Evolutionary conservation across 2,113 vertebrate species (phyloP).

Genomic region (Scomber scombrus): DNA sequence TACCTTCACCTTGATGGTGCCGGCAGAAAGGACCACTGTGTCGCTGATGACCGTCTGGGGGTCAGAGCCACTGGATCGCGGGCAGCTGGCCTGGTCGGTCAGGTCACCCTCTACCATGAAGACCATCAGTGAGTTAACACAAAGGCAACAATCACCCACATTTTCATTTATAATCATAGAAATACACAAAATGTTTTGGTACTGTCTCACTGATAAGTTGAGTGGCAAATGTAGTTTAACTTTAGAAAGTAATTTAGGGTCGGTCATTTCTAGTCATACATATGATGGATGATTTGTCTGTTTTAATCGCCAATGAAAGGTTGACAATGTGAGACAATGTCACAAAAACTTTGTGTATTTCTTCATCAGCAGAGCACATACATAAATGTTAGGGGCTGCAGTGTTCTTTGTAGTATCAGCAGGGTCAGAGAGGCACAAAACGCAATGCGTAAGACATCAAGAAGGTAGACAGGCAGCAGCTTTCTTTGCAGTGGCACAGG

Average conservation of each 20-base stretch:
- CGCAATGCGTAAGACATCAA: slow-evolving; percentile 21
- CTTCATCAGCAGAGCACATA: slow-evolving; percentile 28
- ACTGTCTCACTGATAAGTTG: not conserved
- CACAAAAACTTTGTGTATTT: slow-evolving; percentile 52
- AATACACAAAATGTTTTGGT: slow-evolving; percentile 47
- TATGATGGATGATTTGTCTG: not conserved
- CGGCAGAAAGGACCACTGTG: slow-evolving; percentile 66
- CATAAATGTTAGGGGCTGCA: slow-evolving; percentile 54
- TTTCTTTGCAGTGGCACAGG: slow-evolving; percentile 57
- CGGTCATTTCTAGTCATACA: not conserved
- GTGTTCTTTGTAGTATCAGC: slow-evolving; percentile 37
- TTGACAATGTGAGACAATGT: slow-evolving; percentile 17
- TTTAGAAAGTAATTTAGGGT: not conserved
- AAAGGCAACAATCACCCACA: not conserved
- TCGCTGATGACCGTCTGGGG: slow-evolving; percentile 83
- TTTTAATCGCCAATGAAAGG: not conserved
- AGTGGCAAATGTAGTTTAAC: not conserved
- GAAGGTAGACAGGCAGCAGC: slow-evolving; percentile 44
- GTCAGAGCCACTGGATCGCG: slow-evolving; percentile 87
- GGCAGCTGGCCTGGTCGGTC: slow-evolving; percentile 92
- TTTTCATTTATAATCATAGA: slow-evolving; percentile 7
- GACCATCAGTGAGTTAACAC: slow-evolving; percentile 13
- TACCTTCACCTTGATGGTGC: slow-evolving; percentile 48
- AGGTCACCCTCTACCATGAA: slow-evolving; percentile 91
- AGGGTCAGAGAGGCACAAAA: slow-evolving; percentile 49